Evolutionary conservation across 2,797 vertebrate species (phyloP).

Genomic region (Gymnothorax javanicus): DNA sequence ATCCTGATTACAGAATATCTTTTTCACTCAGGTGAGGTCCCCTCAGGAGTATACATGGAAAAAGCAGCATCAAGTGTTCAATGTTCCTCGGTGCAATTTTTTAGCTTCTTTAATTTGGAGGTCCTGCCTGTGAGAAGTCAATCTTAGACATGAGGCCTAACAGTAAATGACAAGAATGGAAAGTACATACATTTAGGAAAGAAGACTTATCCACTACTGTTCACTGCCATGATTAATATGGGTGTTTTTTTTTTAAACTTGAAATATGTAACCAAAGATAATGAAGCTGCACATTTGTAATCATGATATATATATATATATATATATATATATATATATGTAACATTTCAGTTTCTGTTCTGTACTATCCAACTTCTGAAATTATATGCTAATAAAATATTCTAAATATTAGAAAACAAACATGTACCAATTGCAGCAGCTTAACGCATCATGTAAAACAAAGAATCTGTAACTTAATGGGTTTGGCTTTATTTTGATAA

Average conservation of each 20-base stretch:
- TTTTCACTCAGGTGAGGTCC: not conserved
- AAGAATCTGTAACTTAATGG: not conserved
- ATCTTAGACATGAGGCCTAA: conserved; percentile 19
- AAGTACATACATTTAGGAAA: not conserved
- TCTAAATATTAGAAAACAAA: not conserved
- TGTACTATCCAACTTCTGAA: not conserved
- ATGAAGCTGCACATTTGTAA: not conserved
- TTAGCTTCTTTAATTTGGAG: not conserved
- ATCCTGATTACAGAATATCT: not conserved
- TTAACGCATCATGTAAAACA: not conserved
- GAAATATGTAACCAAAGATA: not conserved
- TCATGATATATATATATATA: not conserved
- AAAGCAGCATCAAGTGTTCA: not conserved
- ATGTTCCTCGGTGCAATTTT: not conserved
- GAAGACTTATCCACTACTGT: not conserved
- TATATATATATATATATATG: not conserved
- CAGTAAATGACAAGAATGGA: not conserved
- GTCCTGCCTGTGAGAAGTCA: conserved; percentile 9
- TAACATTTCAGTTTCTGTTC: not conserved
- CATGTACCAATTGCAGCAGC: not conserved
- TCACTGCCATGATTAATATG: not conserved
- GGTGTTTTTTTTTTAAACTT: not conserved
- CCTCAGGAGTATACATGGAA: not conserved
- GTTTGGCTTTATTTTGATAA: not conserved
- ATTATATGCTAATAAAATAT: not conserved